Conservation (phyloP, 2,888 invertebrate species). For the Noctua comes region DNA sequence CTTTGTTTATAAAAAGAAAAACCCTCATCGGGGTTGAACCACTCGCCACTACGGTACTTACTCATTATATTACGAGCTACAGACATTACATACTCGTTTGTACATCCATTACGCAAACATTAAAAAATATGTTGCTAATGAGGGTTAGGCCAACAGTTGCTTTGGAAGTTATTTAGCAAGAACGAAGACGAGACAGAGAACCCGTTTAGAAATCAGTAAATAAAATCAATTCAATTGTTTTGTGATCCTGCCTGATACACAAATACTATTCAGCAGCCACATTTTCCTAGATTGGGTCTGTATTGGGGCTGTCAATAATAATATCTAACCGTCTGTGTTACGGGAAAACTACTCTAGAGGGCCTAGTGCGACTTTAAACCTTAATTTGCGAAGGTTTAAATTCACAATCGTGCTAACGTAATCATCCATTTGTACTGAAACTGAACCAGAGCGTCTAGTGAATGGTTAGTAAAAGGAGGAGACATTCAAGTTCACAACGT, state of each 20-base stretch:
- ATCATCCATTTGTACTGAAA: background rate
- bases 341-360: no score
- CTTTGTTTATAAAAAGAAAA: no score
- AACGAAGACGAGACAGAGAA: background rate
- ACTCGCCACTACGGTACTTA: no score
- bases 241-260: no score
- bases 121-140: constrained; percentile 4
- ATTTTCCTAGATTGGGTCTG: background rate
- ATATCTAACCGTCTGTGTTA: no score
- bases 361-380: background rate
- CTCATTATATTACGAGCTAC: background rate
- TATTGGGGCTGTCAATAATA: no score
- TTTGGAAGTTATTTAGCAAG: constrained; percentile 1
- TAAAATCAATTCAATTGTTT: no score
- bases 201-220: no score
- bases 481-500: background rate
- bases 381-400: no score
- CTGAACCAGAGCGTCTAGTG: background rate
- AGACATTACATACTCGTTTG: background rate
- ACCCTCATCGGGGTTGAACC: no score
- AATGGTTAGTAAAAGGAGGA: background rate
- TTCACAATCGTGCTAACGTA: background rate
- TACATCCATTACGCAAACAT: background rate
- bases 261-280: background rate
- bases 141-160: background rate